These are phyloP conservation scores for Lucinisca nassula DNA, from an alignment of 2,888 invertebrate species.

Conservation along the genomic window DNA sequence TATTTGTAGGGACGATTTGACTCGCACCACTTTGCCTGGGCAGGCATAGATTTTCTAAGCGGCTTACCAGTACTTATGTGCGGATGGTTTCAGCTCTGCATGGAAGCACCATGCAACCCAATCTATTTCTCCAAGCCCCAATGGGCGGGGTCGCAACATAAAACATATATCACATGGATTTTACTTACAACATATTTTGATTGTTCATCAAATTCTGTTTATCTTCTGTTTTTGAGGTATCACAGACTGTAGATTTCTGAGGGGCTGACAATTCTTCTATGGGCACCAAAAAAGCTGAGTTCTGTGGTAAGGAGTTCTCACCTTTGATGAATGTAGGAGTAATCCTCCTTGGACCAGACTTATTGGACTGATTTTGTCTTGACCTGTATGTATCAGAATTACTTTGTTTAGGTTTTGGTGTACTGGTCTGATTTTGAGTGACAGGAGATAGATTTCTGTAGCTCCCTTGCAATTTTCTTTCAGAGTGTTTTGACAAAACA, in stretches of 20 bases:
- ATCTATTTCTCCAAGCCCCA: too few relatives aligned
- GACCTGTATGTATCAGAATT: neutral
- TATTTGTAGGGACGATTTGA: too few relatives aligned
- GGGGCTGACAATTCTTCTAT: conserved; percentile 44
- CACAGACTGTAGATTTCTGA: neutral
- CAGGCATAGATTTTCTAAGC: too few relatives aligned
- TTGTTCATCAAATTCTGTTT: neutral
- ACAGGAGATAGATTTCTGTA: conserved; percentile 22
- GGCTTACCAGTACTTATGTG: too few relatives aligned
- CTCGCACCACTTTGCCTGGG: too few relatives aligned
- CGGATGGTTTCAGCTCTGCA: too few relatives aligned
- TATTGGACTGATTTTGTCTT: neutral
- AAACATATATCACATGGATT: too few relatives aligned
- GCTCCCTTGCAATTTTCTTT: neutral
- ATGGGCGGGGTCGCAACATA: too few relatives aligned
- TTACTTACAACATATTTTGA: too few relatives aligned
- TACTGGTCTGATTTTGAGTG: conserved; percentile 19
- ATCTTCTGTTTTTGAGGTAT: neutral
- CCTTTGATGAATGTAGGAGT: conserved; percentile 73
- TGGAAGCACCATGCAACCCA: too few relatives aligned
- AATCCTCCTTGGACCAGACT: conserved; percentile 58
- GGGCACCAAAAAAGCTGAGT: conserved; percentile 71
- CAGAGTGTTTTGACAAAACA: neutral
- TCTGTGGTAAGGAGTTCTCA: conserved; percentile 67
- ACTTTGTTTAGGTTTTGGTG: conserved; percentile 40